Base-by-base conservation (phyloP, 2,888 invertebrate species). In the Ormyrus pomaceus region DNA sequence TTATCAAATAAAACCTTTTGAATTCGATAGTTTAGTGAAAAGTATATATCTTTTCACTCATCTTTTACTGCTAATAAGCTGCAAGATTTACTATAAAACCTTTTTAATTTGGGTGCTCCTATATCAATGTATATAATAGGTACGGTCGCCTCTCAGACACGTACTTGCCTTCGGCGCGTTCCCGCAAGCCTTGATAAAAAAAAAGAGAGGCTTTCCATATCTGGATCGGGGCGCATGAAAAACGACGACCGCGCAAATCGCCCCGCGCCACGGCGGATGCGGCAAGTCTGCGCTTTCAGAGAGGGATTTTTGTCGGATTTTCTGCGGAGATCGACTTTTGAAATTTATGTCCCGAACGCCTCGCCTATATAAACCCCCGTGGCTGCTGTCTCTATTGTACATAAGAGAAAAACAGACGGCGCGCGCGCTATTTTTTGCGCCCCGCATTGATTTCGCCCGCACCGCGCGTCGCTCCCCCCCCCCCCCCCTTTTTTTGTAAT, bases 401-500 rank as follows among this genome's bases (percentile, higher is more conserved):
- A 45, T 19, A 59, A 59, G 19, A 48, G 34, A 59, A 1, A 58
- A 59, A 19, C 7, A 5, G 48, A 19, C 19, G n/a, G 9, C 64
- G n/a, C 61, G 34, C 55, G 13, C 45, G 9, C 45, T 45, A 0
- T 45, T 46, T 58, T 34, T 34, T 34, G 3, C 34, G 34, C 34
- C 34, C 34, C 3, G 34, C 34, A 34, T 34, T 59, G 55, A n/a
- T 56, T 50, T 19, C 45, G 6, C 5, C 6, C 53, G 34, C 4
- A 7, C 46, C n/a, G 34, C 19, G 1, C 1, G 1, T 1, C 61
- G 46, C 19, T 69, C 61, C 48, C 19, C 58, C 48, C 64, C n/a
- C 34, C 50, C 19, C 73, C n/a, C 46, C 68, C n/a, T 59, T 68
- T 76, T 69, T 76, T 69, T 77, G 50, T 58, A 65, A 77, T 71